phyloP scores from a whole-genome alignment of 2,113 vertebrate species.

The Vombatus ursinus region DNA sequence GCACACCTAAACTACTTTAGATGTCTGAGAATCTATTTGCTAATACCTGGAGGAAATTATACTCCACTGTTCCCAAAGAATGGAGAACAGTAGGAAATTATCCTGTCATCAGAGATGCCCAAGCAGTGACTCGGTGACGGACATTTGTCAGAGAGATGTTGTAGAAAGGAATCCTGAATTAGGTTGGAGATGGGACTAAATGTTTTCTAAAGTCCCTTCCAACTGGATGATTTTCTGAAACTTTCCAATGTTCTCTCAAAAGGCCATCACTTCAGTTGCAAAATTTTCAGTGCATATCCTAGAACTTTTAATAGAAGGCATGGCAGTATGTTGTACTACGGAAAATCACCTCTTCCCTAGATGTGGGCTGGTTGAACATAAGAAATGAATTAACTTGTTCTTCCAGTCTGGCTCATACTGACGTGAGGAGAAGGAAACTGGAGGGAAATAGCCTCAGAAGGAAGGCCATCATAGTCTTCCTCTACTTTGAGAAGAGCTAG shows the following conservation, averaged over 20 bases:
- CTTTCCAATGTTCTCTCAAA: background rate
- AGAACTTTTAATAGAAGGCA: background rate
- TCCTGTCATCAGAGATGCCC: background rate
- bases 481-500: background rate
- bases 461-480: background rate
- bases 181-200: background rate
- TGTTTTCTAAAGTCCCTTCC: background rate
- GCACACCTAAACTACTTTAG: constrained; percentile 28
- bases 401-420: background rate
- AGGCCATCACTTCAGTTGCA: background rate
- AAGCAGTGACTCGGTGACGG: background rate
- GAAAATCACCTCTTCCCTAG: background rate
- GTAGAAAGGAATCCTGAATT: background rate
- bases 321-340: background rate
- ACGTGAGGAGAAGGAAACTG: background rate
- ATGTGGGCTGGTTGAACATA: background rate
- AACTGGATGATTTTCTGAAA: background rate
- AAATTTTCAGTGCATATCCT: background rate
- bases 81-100: constrained; percentile 37
- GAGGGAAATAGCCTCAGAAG: background rate
- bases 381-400: background rate
- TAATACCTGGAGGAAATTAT: constrained; percentile 46
- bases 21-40: background rate
- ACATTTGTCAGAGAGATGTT: background rate
- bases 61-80: background rate